These are phyloP conservation scores for Drosophila varians DNA, from an alignment of 1,140 invertebrate genomes.

Conservation along the genomic window DNA sequence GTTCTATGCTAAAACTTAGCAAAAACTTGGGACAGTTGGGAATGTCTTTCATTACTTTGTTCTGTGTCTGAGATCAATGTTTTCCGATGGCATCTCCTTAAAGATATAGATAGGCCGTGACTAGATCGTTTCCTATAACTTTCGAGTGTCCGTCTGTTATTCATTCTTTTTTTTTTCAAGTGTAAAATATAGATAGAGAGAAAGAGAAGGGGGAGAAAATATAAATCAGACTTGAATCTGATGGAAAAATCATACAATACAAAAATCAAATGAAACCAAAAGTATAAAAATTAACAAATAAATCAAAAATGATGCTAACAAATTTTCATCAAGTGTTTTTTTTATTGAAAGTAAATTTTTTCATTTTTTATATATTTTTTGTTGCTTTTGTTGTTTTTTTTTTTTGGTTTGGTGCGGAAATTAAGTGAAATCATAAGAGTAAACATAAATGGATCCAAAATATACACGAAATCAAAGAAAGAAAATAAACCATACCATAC, in stretches of 20 bases:
- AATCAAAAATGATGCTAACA: slow-evolving; percentile 59
- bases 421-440: slow-evolving; percentile 69
- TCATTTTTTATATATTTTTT: slow-evolving; percentile 14
- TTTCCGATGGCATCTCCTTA: slow-evolving; percentile 20
- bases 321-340: slow-evolving; percentile 53
- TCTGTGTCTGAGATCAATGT: slow-evolving; percentile 24
- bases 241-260: slow-evolving; percentile 26
- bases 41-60: slow-evolving; percentile 8
- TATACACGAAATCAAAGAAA: slow-evolving; percentile 42
- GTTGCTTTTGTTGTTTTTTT: slow-evolving; percentile 20
- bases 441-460: slow-evolving; percentile 56
- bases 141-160: background rate
- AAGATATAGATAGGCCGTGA: slow-evolving; percentile 16
- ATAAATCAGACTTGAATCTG: background rate
- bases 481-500: slow-evolving; percentile 42
- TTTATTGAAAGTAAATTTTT: slow-evolving; percentile 68
- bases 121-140: slow-evolving; percentile 32
- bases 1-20: slow-evolving; percentile 7
- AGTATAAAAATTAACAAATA: slow-evolving; percentile 53
- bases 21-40: background rate
- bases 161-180: background rate
- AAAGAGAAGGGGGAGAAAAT: slow-evolving; percentile 12
- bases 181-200: slow-evolving; percentile 1
- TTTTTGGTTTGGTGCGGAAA: slow-evolving; percentile 44
- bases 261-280: slow-evolving; percentile 46